Percentiles rank a stretch among this genome's conserved stretches.
Conservation (phyloP, 1,140 invertebrate genomes). For the Tetranychus urticae region DNA sequence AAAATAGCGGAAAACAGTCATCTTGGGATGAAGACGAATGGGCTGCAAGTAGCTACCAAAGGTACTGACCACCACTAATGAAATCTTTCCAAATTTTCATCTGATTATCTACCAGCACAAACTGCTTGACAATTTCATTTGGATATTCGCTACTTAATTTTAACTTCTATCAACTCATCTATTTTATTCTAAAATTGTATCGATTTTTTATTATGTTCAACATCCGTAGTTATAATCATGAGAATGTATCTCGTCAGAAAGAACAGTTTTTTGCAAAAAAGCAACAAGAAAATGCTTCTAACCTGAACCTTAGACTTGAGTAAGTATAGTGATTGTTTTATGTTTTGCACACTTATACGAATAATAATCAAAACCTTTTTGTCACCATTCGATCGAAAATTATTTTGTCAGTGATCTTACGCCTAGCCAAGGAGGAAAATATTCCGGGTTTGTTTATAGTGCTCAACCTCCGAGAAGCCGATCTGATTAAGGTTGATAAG, state of each 20-base stretch:
- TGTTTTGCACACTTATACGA: neutral
- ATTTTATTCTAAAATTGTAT: slow-evolving; percentile 1
- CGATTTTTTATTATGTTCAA: slow-evolving; percentile 3
- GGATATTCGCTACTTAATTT: too few relatives aligned
- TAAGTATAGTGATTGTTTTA: slow-evolving; percentile 21
- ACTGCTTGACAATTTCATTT: too few relatives aligned
- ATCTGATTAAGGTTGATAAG: slow-evolving; percentile 45
- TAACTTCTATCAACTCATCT: neutral
- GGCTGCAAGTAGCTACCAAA: slow-evolving; percentile 14
- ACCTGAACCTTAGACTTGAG: slow-evolving; percentile 30
- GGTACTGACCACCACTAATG: neutral
- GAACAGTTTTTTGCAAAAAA: slow-evolving; percentile 46
- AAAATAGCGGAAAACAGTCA: neutral
- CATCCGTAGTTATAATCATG: slow-evolving; percentile 29
- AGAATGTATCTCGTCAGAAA: slow-evolving; percentile 36
- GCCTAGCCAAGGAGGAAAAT: slow-evolving; percentile 61
- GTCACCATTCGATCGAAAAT: too few relatives aligned
- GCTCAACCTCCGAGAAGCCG: slow-evolving; percentile 39
- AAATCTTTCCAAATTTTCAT: neutral
- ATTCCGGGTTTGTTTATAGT: slow-evolving; percentile 62
- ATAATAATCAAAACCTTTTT: too few relatives aligned
- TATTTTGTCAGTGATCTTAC: slow-evolving; percentile 36
- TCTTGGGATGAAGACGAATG: slow-evolving; percentile 13
- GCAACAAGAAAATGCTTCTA: slow-evolving; percentile 43
- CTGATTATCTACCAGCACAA: too few relatives aligned